Conservation (phyloP, 2,113 vertebrate genomes). For the Synodontis membranacea region DNA sequence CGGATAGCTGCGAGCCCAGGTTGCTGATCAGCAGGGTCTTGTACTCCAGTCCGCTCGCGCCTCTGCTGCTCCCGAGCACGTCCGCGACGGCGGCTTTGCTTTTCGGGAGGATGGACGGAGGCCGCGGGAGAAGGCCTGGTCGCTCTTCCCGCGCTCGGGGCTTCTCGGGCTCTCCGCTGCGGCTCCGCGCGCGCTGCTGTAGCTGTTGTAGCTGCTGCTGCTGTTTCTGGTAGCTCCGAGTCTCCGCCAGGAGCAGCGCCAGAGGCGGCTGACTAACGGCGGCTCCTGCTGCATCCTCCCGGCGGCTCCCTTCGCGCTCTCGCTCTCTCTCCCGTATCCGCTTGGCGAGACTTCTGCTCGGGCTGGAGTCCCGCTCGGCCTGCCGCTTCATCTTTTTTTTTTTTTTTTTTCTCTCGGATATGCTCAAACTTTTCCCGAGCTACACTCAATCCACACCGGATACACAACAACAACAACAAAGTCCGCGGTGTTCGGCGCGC, state of each 20-base stretch:
- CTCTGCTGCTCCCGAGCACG: conserved; percentile 58
- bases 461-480: not conserved
- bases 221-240: conserved; percentile 74
- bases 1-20: conserved; percentile 88
- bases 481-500: conserved; percentile 20
- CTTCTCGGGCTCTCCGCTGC: conserved; percentile 79
- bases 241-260: conserved; percentile 70
- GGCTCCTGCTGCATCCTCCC: conserved; percentile 61
- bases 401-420: too few species aligned
- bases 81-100: conserved; percentile 58
- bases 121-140: conserved; percentile 65
- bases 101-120: conserved; percentile 61
- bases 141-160: conserved; percentile 74
- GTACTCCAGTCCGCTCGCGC: conserved; percentile 79
- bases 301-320: conserved; percentile 75
- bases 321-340: conserved; percentile 74
- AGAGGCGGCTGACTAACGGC: conserved; percentile 59
- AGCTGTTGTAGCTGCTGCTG: conserved; percentile 26
- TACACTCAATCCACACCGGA: conserved; percentile 39
- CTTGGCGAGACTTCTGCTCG: conserved; percentile 77
- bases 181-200: conserved; percentile 60
- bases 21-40: conserved; percentile 95
- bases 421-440: conserved; percentile 67
- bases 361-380: conserved; percentile 85
- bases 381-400: conserved; percentile 92